Conservation (phyloP, 2,113 vertebrate genomes). For the Pavo muticus region DNA sequence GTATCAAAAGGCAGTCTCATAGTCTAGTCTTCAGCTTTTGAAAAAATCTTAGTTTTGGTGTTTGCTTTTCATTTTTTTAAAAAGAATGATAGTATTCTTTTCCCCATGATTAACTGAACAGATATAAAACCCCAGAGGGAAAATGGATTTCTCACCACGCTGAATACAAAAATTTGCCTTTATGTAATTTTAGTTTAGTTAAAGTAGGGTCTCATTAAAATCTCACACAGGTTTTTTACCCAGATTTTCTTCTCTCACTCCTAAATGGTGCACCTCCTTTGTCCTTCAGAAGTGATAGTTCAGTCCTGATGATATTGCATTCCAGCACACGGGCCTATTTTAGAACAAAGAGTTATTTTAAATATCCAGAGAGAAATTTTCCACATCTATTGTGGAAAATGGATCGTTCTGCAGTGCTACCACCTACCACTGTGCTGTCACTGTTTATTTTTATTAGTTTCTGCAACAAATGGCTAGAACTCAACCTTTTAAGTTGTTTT, state of each 20-base stretch:
- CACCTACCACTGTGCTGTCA: neutral
- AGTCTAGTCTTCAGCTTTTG: neutral
- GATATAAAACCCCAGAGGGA: neutral
- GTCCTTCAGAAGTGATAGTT: neutral
- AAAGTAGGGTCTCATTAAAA: neutral
- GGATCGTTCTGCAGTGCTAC: neutral
- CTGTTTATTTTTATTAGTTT: neutral
- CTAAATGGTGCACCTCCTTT: neutral
- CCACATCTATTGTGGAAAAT: too few species aligned
- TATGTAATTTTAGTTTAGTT: neutral
- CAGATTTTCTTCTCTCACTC: neutral
- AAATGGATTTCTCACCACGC: neutral
- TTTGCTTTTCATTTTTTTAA: neutral
- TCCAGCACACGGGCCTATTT: neutral
- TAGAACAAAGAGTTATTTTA: neutral
- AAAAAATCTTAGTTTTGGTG: neutral
- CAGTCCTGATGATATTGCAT: neutral
- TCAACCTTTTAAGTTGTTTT: neutral
- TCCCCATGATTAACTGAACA: neutral
- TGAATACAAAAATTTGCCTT: neutral
- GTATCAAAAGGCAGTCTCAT: constrained; percentile 26
- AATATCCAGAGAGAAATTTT: neutral
- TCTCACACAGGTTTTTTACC: neutral
- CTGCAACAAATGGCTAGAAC: neutral
- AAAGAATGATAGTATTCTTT: neutral